Base-by-base conservation (phyloP, 64 coral and sea anemone genomes). In the Pachyseris speciosa region DNA sequence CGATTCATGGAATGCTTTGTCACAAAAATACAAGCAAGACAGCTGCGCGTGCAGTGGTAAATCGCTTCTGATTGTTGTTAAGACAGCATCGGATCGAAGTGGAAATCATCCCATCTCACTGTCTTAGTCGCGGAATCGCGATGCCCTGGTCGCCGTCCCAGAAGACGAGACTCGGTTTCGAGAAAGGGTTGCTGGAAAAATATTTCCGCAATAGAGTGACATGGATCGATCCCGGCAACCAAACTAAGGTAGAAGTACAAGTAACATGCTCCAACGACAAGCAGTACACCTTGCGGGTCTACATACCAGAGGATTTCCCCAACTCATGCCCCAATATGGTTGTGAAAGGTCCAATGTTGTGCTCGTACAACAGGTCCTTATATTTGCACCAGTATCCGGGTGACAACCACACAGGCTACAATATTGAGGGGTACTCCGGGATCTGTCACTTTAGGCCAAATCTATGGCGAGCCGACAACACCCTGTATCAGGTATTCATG, bases 401-500 rank as follows among this genome's bases (percentile, higher is more conserved):
- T 5, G 41, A 31, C 20, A 57, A 95, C 31, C 88, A 91, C 38
- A 87, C 64, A 7, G 84, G 55, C 3, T 40, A 66, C 19, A 51
- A 53, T 4, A 59, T 61, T 68, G 84, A 96, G 1, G 94, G 84
- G 0, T 79, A 45, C 31, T 63, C 73, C 2, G 80, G 86, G 32
- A 91, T 95, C 50, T 95, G 94, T 26, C 89, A 96, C n/a, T 92
- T 84, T 22, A n/a, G 4, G 10, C 84, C 81, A 19, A 59, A 32
- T 3, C 28, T 39, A 28, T 92, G 94, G 94, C 57, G 15, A 3
- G 19, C 7, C 24, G 47, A 83, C 6, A 87, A 83, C 20, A 92
- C 89, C 5, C 17, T 92, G 43, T 96, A 96, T 15, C 94, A 96
- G 76, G 84, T 92, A 3, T 84, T 92, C 20, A 92, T 96, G 89